Evolutionary conservation across 2,888 invertebrate genomes (phyloP).

Genomic region (Busseola fusca): DNA sequence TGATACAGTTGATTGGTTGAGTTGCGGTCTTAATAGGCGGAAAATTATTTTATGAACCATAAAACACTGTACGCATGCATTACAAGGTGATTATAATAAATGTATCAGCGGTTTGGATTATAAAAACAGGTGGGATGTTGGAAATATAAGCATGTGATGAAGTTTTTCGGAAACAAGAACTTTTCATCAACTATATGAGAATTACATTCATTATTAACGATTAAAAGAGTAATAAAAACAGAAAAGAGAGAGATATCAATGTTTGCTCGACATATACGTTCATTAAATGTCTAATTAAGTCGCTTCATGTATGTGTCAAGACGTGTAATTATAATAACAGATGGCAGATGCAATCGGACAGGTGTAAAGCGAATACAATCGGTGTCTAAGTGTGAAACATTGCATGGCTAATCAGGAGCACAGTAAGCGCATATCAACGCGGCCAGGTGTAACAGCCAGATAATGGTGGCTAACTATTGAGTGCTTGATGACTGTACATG

Average conservation of each 20-base stretch:
- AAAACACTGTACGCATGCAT: constrained; percentile 51
- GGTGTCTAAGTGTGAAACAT: constrained; percentile 71
- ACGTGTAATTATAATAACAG: constrained; percentile 57
- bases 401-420: constrained; percentile 78
- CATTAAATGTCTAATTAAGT: constrained; percentile 18
- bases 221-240: constrained; percentile 23
- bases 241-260: too few species aligned
- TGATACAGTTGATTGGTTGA: constrained; percentile 39
- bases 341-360: constrained; percentile 62
- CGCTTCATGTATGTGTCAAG: constrained; percentile 27
- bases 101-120: constrained; percentile 57
- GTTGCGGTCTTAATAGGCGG: constrained; percentile 53
- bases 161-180: constrained; percentile 4
- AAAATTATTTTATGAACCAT: constrained; percentile 61
- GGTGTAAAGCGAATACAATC: constrained; percentile 71
- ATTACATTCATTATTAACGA: constrained; percentile 3
- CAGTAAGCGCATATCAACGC: constrained; percentile 78
- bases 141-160: constrained; percentile 10
- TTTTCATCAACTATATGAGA: constrained; percentile 21
- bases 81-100: constrained; percentile 56
- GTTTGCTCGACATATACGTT: neutral
- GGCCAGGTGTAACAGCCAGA: constrained; percentile 78
- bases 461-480: constrained; percentile 68
- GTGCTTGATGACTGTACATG: constrained; percentile 67
- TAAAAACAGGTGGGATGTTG: constrained; percentile 48